Evolutionary conservation across 2,113 vertebrate genomes (phyloP), one percentile per base, ranked within the genome.

Genomic region (Leptobrachium ailaonicum): DNA sequence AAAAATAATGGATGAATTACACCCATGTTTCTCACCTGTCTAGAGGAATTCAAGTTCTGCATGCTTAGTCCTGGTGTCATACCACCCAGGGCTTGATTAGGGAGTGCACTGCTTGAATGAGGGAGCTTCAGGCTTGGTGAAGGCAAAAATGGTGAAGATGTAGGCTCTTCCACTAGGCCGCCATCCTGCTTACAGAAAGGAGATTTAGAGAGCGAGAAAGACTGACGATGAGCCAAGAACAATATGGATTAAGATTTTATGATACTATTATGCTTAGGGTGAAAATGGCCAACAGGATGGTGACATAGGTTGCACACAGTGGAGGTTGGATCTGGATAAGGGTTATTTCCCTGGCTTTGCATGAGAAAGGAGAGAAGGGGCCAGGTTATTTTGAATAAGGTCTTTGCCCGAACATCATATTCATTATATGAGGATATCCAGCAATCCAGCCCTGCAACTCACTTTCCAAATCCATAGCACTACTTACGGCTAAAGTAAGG

Each of bases 1-100:
- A 32, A 32, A 32, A 32, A 32, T 32, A 32, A 32, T 32, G 20
- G 20, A 32, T 32, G 20, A 32, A 32, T 32, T 32, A 32, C 20
- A 14, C 13, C 13, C 9, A 3, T 12, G 2, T 12, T n/a, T 76
- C 91, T 92, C 91, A 98, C 97, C 96, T 98, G 97, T 97, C 97
- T 95, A 94, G 96, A 96, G 91, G 93, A 93, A 95, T 98, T 99
- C 95, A 99, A 96, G 96, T 98, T 99, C 95, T 98, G 97, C 95
- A 98, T 96, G 95, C 94, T 95, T 91, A 98, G 95, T 92, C 96
- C 96, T 87, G 95, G 94, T 91, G 95, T 95, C 92, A 96, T 92
- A 90, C 95, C 95, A 87, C 96, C 96, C 94, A 98, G 93, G 93
- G 96, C 94, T 90, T 97, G 97, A 92, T 89, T 95, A 89, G 97